Percentiles rank a stretch among this genome's conserved stretches.
These are phyloP conservation scores for Stenodera caucasica DNA, from an alignment of 2,888 invertebrate species.

Conservation along the genomic window DNA sequence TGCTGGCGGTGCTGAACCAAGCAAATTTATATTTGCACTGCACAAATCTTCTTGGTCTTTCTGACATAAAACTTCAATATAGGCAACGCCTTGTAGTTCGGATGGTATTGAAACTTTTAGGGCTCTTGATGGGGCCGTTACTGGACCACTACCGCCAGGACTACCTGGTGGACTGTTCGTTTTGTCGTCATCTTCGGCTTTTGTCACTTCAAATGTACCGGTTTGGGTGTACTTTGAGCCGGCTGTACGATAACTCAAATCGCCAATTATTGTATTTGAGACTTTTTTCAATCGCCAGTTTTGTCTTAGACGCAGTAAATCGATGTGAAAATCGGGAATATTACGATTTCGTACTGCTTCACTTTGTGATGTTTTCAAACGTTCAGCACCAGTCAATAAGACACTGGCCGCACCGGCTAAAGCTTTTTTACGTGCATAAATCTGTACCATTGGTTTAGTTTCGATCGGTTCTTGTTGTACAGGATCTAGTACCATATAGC, in stretches of 20 bases:
- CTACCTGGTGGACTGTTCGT: slow-evolving; percentile 56
- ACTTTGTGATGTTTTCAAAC: slow-evolving; percentile 77
- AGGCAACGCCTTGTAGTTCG: slow-evolving; percentile 93
- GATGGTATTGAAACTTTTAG: slow-evolving; percentile 90
- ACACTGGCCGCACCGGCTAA: slow-evolving; percentile 79
- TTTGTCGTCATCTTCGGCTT: slow-evolving; percentile 79
- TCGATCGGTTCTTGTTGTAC: slow-evolving; percentile 83
- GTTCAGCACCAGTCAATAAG: slow-evolving; percentile 81
- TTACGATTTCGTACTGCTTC: slow-evolving; percentile 78
- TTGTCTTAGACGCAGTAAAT: slow-evolving; percentile 82
- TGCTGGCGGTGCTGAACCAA: slow-evolving; percentile 73
- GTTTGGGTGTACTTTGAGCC: slow-evolving; percentile 93
- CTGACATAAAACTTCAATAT: slow-evolving; percentile 93
- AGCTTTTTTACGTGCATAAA: slow-evolving; percentile 92
- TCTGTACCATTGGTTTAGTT: slow-evolving; percentile 83
- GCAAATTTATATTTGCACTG: slow-evolving; percentile 77
- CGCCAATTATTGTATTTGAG: slow-evolving; percentile 92
- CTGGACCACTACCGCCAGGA: slow-evolving; percentile 46
- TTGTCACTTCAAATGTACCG: slow-evolving; percentile 94
- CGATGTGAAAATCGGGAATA: slow-evolving; percentile 90
- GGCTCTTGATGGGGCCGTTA: slow-evolving; percentile 63
- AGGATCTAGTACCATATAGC: slow-evolving; percentile 93
- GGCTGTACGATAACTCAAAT: slow-evolving; percentile 93
- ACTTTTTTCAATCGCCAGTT: slow-evolving; percentile 97
- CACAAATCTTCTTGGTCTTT: slow-evolving; percentile 93